Percentiles rank a stretch among this genome's conserved stretches.
These are phyloP conservation scores for Octodonta nipae DNA, from an alignment of 2,888 invertebrate species.

Conservation along the genomic window DNA sequence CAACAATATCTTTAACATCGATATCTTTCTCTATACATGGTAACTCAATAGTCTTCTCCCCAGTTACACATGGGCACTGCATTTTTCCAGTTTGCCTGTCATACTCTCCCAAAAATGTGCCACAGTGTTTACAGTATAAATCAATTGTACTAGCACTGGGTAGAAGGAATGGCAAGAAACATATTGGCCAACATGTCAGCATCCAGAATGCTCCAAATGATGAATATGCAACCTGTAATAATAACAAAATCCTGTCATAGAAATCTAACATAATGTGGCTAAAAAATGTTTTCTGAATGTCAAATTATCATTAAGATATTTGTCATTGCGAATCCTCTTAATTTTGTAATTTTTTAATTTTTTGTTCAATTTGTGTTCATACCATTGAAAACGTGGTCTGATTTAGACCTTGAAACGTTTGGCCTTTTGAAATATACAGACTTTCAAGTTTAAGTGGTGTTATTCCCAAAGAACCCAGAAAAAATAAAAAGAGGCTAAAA, in stretches of 20 bases:
- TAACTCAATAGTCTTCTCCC: neutral
- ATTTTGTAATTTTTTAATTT: too few relatives aligned
- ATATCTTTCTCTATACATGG: neutral
- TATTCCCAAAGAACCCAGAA: too few relatives aligned
- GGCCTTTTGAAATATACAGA: too few relatives aligned
- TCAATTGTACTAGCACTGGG: slow-evolving; percentile 27
- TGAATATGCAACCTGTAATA: neutral
- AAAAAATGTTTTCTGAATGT: too few relatives aligned
- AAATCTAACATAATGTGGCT: neutral
- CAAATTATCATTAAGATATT: too few relatives aligned
- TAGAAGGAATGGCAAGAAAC: slow-evolving; percentile 31
- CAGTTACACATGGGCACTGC: slow-evolving; percentile 9
- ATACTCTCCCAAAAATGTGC: slow-evolving; percentile 35
- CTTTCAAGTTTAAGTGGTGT: too few relatives aligned
- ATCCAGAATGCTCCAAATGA: slow-evolving; percentile 28
- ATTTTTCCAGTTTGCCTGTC: slow-evolving; percentile 21
- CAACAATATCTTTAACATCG: neutral
- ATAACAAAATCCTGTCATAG: neutral
- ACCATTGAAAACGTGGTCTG: too few relatives aligned
- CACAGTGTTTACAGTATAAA: slow-evolving; percentile 37
- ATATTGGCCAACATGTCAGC: slow-evolving; percentile 33
- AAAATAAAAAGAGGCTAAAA: too few relatives aligned
- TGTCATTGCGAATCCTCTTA: too few relatives aligned
- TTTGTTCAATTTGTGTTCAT: too few relatives aligned
- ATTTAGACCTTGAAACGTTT: too few relatives aligned